phyloP scores from a whole-genome alignment of 1,140 invertebrate genomes.

The Diorhabda elongata region DNA sequence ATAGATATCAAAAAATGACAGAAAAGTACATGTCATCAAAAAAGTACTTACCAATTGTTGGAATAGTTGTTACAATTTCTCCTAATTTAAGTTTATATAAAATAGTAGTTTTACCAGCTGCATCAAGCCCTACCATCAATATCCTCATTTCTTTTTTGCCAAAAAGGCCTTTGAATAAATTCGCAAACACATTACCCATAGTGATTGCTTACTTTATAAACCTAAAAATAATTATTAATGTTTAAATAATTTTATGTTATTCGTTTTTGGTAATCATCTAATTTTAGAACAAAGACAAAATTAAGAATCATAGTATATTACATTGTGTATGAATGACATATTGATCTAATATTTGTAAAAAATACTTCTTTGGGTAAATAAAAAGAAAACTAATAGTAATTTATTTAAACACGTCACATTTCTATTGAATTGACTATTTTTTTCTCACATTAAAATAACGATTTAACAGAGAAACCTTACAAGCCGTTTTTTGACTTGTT shows the following conservation, averaged over 20 bases:
- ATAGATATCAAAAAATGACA: neutral
- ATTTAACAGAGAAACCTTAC: constrained; percentile 15
- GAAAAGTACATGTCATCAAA: neutral
- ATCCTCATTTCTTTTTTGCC: constrained; percentile 99
- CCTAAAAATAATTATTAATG: constrained; percentile 20
- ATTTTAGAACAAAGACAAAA: constrained; percentile 39
- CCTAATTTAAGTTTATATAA: constrained; percentile 99
- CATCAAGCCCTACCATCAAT: constrained; percentile 96
- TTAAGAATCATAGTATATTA: constrained; percentile 39
- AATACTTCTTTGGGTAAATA: neutral
- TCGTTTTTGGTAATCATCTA: constrained; percentile 19
- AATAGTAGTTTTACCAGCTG: constrained; percentile 99
- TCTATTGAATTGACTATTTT: neutral
- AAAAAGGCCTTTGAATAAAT: constrained; percentile 92
- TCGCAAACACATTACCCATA: constrained; percentile 83
- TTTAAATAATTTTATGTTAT: constrained; percentile 7
- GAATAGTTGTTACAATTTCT: constrained; percentile 99
- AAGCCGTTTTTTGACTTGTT: constrained; percentile 36
- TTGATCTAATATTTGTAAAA: constrained; percentile 34
- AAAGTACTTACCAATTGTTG: constrained; percentile 87
- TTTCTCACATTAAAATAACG: neutral
- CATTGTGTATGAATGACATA: constrained; percentile 38
- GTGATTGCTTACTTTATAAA: constrained; percentile 24
- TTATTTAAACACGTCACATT: neutral
- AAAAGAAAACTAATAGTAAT: neutral